phyloP scores from a whole-genome alignment of 1,140 invertebrate species.

The Zaprionus inermis region DNA sequence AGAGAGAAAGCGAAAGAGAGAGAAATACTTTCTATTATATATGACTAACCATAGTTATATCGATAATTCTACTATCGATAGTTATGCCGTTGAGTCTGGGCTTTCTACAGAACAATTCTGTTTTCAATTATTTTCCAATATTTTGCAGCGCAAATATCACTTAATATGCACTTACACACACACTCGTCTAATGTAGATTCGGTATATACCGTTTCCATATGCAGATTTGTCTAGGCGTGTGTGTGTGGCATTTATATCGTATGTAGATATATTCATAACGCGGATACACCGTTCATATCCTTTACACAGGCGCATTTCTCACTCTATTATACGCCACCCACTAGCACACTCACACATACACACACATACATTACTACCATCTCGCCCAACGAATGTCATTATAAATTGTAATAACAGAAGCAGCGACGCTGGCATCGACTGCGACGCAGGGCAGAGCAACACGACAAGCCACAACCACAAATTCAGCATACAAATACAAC shows the following conservation, averaged over 20 bases:
- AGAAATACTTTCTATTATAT: background rate
- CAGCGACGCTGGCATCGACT: slow-evolving; percentile 63
- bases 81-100: background rate
- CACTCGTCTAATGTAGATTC: background rate
- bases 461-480: slow-evolving; percentile 62
- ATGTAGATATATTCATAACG: slow-evolving; percentile 75
- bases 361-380: slow-evolving; percentile 40
- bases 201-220: slow-evolving; percentile 43
- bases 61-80: background rate
- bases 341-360: slow-evolving; percentile 42
- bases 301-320: slow-evolving; percentile 66
- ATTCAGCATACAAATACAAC: slow-evolving; percentile 77
- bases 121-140: slow-evolving; percentile 36
- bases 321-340: slow-evolving; percentile 56
- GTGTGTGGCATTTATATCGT: slow-evolving; percentile 44
- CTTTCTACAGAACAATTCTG: background rate
- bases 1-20: background rate
- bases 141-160: slow-evolving; percentile 17
- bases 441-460: slow-evolving; percentile 36
- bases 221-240: slow-evolving; percentile 55
- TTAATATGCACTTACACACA: slow-evolving; percentile 13
- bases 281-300: slow-evolving; percentile 75
- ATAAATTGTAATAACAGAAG: slow-evolving; percentile 81
- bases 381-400: slow-evolving; percentile 69
- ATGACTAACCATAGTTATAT: background rate